phyloP scores from a whole-genome alignment of 2,888 invertebrate genomes.

The Oconnorella tubifera region DNA sequence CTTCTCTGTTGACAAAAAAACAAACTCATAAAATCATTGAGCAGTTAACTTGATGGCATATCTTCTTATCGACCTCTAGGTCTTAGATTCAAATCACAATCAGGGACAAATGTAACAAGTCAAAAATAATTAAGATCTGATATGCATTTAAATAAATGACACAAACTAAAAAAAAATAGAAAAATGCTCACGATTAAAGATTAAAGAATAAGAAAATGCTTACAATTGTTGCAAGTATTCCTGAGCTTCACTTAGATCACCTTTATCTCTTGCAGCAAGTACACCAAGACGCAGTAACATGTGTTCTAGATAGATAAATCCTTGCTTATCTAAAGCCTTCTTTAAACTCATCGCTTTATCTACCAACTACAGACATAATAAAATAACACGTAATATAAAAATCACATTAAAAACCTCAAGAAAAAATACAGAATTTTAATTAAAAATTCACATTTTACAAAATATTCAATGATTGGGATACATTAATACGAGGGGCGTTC shows the following conservation, averaged over 20 bases:
- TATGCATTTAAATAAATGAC: too few relatives aligned
- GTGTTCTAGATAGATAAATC: not conserved
- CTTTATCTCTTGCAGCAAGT: not conserved
- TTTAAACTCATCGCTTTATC: not conserved
- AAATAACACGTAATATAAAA: not conserved
- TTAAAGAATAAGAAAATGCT: too few relatives aligned
- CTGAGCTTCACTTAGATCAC: not conserved
- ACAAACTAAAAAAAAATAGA: too few relatives aligned
- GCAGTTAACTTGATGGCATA: too few relatives aligned
- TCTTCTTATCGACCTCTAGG: too few relatives aligned
- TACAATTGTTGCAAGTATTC: not conserved
- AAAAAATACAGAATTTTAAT: not conserved
- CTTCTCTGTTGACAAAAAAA: conserved; percentile 2
- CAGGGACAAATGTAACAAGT: too few relatives aligned
- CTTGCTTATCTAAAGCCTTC: not conserved
- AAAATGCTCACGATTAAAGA: too few relatives aligned
- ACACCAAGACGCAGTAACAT: not conserved
- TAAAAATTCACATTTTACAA: not conserved
- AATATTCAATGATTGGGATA: too few relatives aligned
- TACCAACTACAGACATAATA: not conserved
- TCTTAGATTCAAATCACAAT: too few relatives aligned
- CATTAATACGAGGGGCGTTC: too few relatives aligned
- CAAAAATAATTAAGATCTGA: too few relatives aligned
- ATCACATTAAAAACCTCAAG: not conserved
- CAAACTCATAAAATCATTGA: not conserved